Base-by-base conservation (phyloP, 1,140 invertebrate genomes). In the Eurosta solidaginis region DNA sequence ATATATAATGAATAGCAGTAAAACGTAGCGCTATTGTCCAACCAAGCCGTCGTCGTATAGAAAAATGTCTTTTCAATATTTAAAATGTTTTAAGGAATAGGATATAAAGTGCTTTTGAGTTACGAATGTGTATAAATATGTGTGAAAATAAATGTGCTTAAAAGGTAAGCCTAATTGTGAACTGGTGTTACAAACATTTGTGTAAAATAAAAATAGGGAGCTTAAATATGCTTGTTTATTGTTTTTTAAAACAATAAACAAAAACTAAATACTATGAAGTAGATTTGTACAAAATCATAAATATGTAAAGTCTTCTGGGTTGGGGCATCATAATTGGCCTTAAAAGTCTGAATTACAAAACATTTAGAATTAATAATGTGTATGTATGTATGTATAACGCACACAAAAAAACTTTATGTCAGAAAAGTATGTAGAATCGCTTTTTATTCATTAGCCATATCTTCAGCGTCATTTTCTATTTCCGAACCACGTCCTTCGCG, bases 401-500 rank as follows among this genome's bases (percentile, higher is more conserved):
- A 47, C 44, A 45, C 4, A 20, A 1, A 74, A 47, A 17, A 29
- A 4, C 17, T 2, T 10, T 44, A 20, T 25, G 10, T 44, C 10
- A 54, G 9, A 1, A 29, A 10, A 10, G n/a, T 2, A 29, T 0
- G 17, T 36, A 54, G 20, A 44, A 27, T n/a, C 42, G 9, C 44
- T 25, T 59, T 54, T 59, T 52, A 74, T 77, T 68, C 76, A 47
- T 47, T 79, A 36, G 63, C 44, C 44, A 25, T 45, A 74, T 75
- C 76, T 68, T 86, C 85, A 36, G 84, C 82, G n/a, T 68, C 59
- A 40, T 73, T 84, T 20, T 86, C 85, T 79, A 87, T 82, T 63
- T 87, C 82, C 33, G 80, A 81, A 6, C 85, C 85, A 45, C 84
- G 85, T 45, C 85, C 86, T 74, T 87, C 85, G 12, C 86, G 86